Percentiles rank a stretch among this genome's conserved stretches.
Evolutionary conservation across 2,113 vertebrate species (phyloP).

Genomic region (Oxyruncus cristatus): DNA sequence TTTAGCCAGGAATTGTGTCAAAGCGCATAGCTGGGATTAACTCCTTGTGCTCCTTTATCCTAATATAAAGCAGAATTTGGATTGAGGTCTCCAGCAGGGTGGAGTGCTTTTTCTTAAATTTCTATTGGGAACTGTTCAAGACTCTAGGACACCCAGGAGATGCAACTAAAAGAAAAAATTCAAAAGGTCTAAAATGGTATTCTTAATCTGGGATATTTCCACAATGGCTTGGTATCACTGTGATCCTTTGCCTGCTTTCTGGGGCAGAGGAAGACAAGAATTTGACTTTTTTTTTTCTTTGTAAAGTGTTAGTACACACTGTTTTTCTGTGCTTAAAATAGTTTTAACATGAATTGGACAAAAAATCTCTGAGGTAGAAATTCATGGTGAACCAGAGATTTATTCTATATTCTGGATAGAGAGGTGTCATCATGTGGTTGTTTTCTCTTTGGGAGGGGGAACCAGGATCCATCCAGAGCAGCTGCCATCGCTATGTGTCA

Average conservation of each 20-base stretch:
- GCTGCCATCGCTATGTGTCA: background rate
- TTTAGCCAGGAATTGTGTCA: background rate
- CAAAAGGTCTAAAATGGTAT: background rate
- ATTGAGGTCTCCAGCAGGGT: background rate
- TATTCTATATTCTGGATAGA: background rate
- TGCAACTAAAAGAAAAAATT: background rate
- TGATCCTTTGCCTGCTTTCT: background rate
- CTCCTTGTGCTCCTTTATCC: background rate
- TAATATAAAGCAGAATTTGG: background rate
- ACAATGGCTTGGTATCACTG: background rate
- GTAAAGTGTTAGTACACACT: background rate
- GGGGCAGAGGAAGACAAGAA: background rate
- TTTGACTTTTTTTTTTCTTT: background rate
- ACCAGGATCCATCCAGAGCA: background rate
- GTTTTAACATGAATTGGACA: background rate
- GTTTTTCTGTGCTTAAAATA: background rate
- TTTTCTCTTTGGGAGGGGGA: background rate
- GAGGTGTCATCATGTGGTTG: background rate
- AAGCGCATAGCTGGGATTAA: slow-evolving; percentile 11
- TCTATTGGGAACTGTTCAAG: background rate
- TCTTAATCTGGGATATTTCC: background rate
- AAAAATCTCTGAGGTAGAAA: background rate
- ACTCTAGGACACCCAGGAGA: background rate
- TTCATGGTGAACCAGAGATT: background rate
- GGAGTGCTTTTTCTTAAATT: background rate